Evolutionary conservation across 2,888 invertebrate species (phyloP), one percentile per base, ranked within the genome.

Genomic region (Phortica magna): DNA sequence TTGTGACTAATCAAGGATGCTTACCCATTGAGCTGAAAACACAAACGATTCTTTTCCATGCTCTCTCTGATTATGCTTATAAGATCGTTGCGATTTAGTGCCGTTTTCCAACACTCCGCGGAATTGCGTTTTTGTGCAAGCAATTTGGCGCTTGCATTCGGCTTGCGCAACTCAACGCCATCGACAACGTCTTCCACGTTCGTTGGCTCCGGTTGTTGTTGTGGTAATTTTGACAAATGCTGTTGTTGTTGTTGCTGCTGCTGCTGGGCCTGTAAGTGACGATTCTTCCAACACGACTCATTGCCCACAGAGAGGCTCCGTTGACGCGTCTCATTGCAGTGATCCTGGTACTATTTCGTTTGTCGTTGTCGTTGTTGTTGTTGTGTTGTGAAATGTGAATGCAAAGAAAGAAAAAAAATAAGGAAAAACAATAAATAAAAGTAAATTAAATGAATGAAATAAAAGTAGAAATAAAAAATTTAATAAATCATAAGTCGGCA

Each of bases 21-120:
- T 91, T 92, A 96, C 96, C 96, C 95, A 90, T 95, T 94, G 91
- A 95, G 94, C 94, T 96, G 95, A 94, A 96, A 96, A 94, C 95
- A 95, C 94, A 96, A 93, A 92, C 96, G 96, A 93, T 96, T 96
- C 92, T 96, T 96, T 92, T 97, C 97, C 96, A 97, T 97, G 92
- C 97, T 97, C 83, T 96, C 96, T 92, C 97, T 95, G 90, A 97
- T 96, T 88, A 97, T 95, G 93, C 97, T 96, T 82, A 96, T 94
- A 83, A 97, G 93, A 92, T 97, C 96, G 83, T 96, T 95, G 84
- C 96, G 93, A 91, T 96, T 96, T 85, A 96, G 92, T 82, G 95
- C 95, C 82, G 95, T 95, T 76, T 95, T 95, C 84, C 93, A 92
- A 78, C 93, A 93, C 79, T 94, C 94, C 78, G 90, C 87, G 7